Evolutionary conservation across 1,140 invertebrate genomes (phyloP), one percentile per base, ranked within the genome.

Genomic region (Sipha flava): DNA sequence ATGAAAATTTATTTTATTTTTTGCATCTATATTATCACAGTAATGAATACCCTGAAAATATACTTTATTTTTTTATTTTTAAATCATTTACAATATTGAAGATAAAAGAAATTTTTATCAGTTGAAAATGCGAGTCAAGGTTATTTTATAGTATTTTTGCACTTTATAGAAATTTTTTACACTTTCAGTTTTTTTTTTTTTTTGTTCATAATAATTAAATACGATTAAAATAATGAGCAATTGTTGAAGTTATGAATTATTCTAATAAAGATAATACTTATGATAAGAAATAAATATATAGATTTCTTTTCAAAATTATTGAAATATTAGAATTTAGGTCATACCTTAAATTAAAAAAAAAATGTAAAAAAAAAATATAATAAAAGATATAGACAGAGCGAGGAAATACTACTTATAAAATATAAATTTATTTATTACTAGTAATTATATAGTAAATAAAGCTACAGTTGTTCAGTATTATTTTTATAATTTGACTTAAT

Each of bases 391-490:
- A 75, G 31, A 40, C 23, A 77, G 34, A 57, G 21, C 34, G 52
- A 77, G 49, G 73, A 54, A 3, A 59, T 57, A 40, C 34, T 77
- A 40, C 47, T 59, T 43, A 77, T 40, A 77, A 77, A 59, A 40
- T 40, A 77, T 7, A 43, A 77, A 23, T 37, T 16, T 26, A 75
- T 77, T 77, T 59, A 77, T 77, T 43, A 40, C 73, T 59, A 59
- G 23, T 40, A 57, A 37, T 26, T 59, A 77, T 40, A 34, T 77
- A 59, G 73, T 57, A 77, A 77, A 77, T 77, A 77, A 77, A 77
- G 73, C 52, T 77, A 43, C 34, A 59, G 37, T 77, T 77, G 72
- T 59, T 77, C 73, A 57, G n/a, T 40, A 75, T n/a, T n/a, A n/a
- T 75, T 75, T 59, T 77, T 23, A 57, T 57, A 57, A 57, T 34